phyloP scores from a whole-genome alignment of 2,888 invertebrate genomes.

The Hirtodrosophila histrioides region DNA sequence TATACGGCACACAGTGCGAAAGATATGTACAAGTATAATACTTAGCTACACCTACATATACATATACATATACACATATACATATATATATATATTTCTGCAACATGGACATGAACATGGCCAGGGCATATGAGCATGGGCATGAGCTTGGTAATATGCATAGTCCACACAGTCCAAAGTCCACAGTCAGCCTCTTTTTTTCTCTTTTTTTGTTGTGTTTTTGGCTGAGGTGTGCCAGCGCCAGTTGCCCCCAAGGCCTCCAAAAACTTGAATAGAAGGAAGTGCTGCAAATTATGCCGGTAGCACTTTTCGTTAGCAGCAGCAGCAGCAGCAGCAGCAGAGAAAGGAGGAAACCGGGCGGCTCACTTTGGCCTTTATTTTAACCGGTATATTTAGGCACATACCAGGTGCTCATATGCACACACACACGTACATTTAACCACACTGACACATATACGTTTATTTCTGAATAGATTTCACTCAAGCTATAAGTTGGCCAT shows the following conservation, averaged over 20 bases:
- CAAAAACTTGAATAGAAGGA: conserved; percentile 68
- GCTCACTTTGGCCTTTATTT: conserved; percentile 51
- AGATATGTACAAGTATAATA: conserved; percentile 41
- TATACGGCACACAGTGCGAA: conserved; percentile 57
- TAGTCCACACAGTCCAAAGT: conserved; percentile 10
- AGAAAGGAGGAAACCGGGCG: conserved; percentile 33
- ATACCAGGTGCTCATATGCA: conserved; percentile 14
- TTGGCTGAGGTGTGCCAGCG: conserved; percentile 38
- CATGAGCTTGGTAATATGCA: conserved; percentile 36
- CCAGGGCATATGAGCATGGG: conserved; percentile 14
- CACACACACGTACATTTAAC: conserved; percentile 11
- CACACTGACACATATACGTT: conserved; percentile 30
- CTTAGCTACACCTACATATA: neutral
- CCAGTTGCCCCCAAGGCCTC: conserved; percentile 1
- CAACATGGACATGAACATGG: conserved; percentile 21
- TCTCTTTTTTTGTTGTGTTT: conserved; percentile 6
- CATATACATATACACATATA: neutral
- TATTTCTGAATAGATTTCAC: conserved; percentile 34
- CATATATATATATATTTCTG: conserved; percentile 10
- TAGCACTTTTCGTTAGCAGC: conserved; percentile 59
- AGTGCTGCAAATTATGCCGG: conserved; percentile 74
- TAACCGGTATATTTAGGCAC: conserved; percentile 40
- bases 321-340: conserved; percentile 21
- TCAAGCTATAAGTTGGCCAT: conserved; percentile 41
- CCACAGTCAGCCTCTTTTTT: conserved; percentile 5